Evolutionary conservation across 2,113 vertebrate genomes (phyloP).

Genomic region (Paedocypris sp.): DNA sequence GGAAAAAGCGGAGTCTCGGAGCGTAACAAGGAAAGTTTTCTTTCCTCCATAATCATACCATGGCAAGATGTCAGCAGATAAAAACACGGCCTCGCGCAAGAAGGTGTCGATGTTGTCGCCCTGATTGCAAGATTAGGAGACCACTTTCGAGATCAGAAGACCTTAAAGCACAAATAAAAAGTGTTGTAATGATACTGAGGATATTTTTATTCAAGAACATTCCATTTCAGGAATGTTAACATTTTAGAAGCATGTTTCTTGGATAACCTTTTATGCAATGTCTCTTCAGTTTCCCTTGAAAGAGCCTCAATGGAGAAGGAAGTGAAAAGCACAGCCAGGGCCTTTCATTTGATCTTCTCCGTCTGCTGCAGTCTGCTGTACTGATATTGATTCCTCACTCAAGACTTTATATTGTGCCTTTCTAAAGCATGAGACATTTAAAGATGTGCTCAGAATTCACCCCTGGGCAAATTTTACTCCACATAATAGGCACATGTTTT

Average conservation of each 20-base stretch:
- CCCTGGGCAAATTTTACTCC: too few species aligned
- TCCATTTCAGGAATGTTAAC: too few species aligned
- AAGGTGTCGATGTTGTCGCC: background rate
- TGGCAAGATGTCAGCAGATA: background rate
- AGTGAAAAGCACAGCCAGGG: background rate
- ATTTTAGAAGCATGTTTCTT: too few species aligned
- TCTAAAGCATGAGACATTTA: too few species aligned
- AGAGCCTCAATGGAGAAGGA: background rate
- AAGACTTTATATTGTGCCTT: background rate
- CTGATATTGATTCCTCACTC: conserved; percentile 5
- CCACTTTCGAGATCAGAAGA: too few species aligned
- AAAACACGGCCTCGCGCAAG: conserved; percentile 1
- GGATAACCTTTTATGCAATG: too few species aligned
- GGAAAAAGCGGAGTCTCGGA: conserved; percentile 13
- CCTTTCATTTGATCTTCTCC: background rate
- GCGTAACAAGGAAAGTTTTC: conserved; percentile 18
- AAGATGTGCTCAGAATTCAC: too few species aligned
- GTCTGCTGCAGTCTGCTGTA: conserved; percentile 15
- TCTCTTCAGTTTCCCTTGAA: background rate
- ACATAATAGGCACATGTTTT: too few species aligned
- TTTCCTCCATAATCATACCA: conserved; percentile 15
- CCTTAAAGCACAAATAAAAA: too few species aligned
- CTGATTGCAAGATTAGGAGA: too few species aligned
- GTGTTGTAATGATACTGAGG: too few species aligned
- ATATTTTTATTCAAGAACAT: too few species aligned